Base-by-base conservation (phyloP, 2,113 vertebrate species). In the Tupaia tana region DNA sequence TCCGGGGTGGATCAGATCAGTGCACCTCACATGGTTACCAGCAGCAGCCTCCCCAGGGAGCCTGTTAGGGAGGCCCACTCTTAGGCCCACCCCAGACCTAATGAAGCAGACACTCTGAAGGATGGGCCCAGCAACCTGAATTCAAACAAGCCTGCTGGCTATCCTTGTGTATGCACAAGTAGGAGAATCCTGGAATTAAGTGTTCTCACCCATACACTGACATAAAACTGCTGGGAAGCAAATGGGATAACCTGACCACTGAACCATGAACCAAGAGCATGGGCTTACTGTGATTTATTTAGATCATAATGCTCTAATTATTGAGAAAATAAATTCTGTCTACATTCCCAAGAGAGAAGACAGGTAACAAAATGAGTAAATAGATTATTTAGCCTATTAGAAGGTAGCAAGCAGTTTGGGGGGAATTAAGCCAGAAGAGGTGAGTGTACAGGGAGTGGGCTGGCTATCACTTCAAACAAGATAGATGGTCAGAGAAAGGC, bases 401-500 rank as follows among this genome's bases (percentile, higher is more conserved):
- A 73, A 59, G 43, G 27, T 1, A 2, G 20, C 19, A 10, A 74
- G 22, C 27, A 7, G 10, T 1, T 4, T 15, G 16, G 54, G 66
- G 61, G 18, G 9, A 74, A 18, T 52, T 0, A 54, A 9, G 6
- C 6, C 3, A n/a, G 18, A 25, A 9, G 18, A 24, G 5, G 13
- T 13, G 1, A 2, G 12, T 5, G 22, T 8, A 22, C 0, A 0
- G 0, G 9, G 9, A n/a, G 6, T 4, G 43, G 16, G 63, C 25
- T 34, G 63, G 71, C 14, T 10, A 0, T 12, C 27, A 4, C 1
- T 31, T 43, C 9, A 1, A 24, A 5, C 1, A n/a, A 29, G 59
- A 8, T 52, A 29, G 59, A 8, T 52, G 11, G 43, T 2, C 2
- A 0, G 77, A 64, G 56, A 14, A 59, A 58, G 61, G 19, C 3